Conservation (phyloP, 2,888 invertebrate genomes). For the Erebia ligea region DNA sequence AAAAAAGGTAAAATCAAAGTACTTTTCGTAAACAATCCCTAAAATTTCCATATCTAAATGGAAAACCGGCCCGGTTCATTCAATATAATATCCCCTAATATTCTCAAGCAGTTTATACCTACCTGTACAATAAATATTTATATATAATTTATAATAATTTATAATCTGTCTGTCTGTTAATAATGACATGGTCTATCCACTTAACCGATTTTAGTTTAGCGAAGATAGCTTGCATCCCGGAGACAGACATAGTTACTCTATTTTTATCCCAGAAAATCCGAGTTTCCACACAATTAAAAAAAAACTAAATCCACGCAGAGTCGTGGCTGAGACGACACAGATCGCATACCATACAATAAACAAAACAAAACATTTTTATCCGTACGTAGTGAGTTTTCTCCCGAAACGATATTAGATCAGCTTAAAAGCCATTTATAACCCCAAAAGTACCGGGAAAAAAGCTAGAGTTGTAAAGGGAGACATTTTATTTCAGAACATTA, state of each 20-base stretch:
- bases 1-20: constrained; percentile 78
- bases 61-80: constrained; percentile 83
- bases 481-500: constrained; percentile 26
- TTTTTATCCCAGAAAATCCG: too few species aligned
- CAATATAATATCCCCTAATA: constrained; percentile 83
- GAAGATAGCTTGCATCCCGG: too few species aligned
- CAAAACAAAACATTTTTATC: too few species aligned
- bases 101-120: constrained; percentile 81
- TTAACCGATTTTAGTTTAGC: too few species aligned
- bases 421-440: background rate
- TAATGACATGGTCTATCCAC: too few species aligned
- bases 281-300: too few species aligned
- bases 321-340: too few species aligned
- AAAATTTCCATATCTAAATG: constrained; percentile 84
- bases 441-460: background rate
- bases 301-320: too few species aligned
- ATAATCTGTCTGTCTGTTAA: too few species aligned
- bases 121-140: constrained; percentile 83
- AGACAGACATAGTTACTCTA: too few species aligned
- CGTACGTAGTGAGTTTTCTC: background rate
- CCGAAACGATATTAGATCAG: background rate
- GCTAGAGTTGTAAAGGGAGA: background rate
- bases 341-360: too few species aligned
- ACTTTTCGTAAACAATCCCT: constrained; percentile 79
- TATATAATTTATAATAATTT: too few species aligned